Evolutionary conservation across 2,113 vertebrate genomes (phyloP).

Genomic region (Ptyas mucosa): DNA sequence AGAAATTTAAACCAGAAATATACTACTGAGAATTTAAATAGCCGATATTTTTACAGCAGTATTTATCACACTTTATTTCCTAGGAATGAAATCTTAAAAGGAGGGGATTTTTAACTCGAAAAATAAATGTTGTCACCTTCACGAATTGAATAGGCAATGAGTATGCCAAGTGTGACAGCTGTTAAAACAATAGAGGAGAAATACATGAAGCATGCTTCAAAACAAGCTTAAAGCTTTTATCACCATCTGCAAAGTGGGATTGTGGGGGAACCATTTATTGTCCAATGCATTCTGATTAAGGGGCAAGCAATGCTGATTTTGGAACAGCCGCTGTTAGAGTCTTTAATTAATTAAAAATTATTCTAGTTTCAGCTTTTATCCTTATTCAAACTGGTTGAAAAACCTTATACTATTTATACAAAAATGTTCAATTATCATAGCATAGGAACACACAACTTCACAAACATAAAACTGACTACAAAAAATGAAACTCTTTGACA

Average conservation of each 20-base stretch:
- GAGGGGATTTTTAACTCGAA: slow-evolving; percentile 40
- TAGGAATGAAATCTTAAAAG: not conserved
- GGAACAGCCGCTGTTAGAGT: slow-evolving; percentile 21
- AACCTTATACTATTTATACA: not conserved
- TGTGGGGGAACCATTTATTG: slow-evolving; percentile 33
- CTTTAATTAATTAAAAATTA: slow-evolving; percentile 3
- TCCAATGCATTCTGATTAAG: slow-evolving; percentile 52
- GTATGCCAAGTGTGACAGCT: slow-evolving; percentile 55
- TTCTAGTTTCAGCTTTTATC: slow-evolving; percentile 27
- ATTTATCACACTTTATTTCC: not conserved
- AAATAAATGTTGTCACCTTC: slow-evolving; percentile 58
- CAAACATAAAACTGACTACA: not conserved
- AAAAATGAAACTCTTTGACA: not conserved
- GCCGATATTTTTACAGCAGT: not conserved
- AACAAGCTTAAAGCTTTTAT: slow-evolving; percentile 46
- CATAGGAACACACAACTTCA: not conserved
- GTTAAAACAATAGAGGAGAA: slow-evolving; percentile 56
- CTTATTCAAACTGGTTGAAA: slow-evolving; percentile 2
- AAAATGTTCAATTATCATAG: not conserved
- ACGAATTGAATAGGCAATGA: slow-evolving; percentile 55
- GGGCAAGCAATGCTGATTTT: slow-evolving; percentile 51
- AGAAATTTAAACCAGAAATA: not conserved
- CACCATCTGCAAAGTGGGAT: slow-evolving; percentile 49
- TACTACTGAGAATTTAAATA: not conserved
- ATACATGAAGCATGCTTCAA: slow-evolving; percentile 52